Base-by-base conservation (phyloP, 2,888 invertebrate species). In the Brachyptera putata region DNA sequence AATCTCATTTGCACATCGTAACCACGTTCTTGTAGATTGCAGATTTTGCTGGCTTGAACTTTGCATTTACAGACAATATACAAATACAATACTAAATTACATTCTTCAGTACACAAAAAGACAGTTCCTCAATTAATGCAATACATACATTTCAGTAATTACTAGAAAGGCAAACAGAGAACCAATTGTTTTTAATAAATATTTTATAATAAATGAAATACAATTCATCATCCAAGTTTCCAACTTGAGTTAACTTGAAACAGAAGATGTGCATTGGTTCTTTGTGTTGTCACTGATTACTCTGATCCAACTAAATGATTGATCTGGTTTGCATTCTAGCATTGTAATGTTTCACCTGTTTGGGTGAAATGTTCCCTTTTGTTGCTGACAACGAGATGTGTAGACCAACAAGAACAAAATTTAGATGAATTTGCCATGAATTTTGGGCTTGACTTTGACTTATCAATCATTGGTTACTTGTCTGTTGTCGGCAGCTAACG, bases 1-100 rank as follows among this genome's bases (percentile, higher is more conserved):
- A 4, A 48, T 60, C 57, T 43, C 55, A 60, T 60, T 62, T 62
- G 64, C 62, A 62, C 61, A 62, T 49, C 49, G 57, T 61, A 60
- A 62, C 62, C 64, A 64, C 64, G 57, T 61, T 64, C 64, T 62
- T 62, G 64, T 64, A 64, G 64, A 64, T 60, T 64, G 64, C 64
- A 64, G 62, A 61, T 60, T 64, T 62, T 64, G 61, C 62, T 64
- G 62, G 64, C 64, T 64, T 64, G 64, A 64, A 56, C 61, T 62
- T 61, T 64, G 64, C 64, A 64, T 64, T n/a, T n/a, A 61, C 57
- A 61, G 41, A 49, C 43, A 53, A 36, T 57, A 48, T 48, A 50
- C 48, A 37, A 39, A 24, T 34, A 58, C 48, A 49, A 25, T 30
- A 49, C 46, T 36, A 49, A 41, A 58, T 46, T 57, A 58, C 49